Conservation (phyloP, 2,888 invertebrate genomes). For the Cosmia trapezina region DNA sequence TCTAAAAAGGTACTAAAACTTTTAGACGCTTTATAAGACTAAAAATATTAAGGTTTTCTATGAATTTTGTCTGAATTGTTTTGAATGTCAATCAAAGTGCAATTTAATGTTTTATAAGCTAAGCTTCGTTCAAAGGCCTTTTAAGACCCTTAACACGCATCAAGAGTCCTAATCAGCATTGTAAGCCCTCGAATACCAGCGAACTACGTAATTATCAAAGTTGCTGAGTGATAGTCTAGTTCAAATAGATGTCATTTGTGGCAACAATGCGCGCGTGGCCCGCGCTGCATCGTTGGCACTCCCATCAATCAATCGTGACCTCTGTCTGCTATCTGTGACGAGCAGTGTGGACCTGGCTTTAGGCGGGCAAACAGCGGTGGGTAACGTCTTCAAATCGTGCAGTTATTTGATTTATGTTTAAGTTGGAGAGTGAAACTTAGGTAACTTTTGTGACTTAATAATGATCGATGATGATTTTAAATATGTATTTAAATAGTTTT, state of each 20-base stretch:
- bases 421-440: background rate
- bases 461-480: background rate
- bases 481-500: background rate
- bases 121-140: conserved; percentile 3
- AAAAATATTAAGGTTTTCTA: background rate
- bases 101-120: conserved; percentile 17
- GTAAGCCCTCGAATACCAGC: background rate
- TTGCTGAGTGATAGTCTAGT: background rate
- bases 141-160: background rate
- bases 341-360: conserved; percentile 6
- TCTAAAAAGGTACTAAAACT: background rate
- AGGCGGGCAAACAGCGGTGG: background rate
- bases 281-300: conserved; percentile 16
- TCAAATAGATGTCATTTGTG: conserved; percentile 10
- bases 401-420: background rate
- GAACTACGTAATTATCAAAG: background rate
- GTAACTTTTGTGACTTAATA: background rate
- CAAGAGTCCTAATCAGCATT: background rate
- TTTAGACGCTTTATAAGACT: background rate
- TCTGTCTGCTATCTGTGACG: conserved; percentile 54
- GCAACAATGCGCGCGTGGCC: conserved; percentile 9
- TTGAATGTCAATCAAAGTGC: conserved; percentile 14
- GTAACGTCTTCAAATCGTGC: background rate
- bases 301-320: conserved; percentile 60
- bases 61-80: conserved; percentile 27